phyloP scores from a whole-genome alignment of 2,888 invertebrate species.

The Himalopsyche tibetana region DNA sequence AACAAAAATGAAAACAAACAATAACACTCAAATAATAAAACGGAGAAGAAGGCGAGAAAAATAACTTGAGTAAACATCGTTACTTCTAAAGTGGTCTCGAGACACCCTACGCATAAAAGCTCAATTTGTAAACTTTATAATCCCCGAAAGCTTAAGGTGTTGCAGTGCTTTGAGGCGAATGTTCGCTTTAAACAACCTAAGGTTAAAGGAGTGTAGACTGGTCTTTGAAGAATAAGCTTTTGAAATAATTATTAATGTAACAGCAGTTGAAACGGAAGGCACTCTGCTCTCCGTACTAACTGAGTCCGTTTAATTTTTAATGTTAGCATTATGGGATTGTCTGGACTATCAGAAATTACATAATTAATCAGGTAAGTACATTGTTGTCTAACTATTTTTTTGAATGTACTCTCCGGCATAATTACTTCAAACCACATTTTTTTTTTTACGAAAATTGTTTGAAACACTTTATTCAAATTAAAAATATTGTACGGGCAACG shows the following conservation, averaged over 20 bases:
- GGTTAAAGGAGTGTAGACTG: slow-evolving; percentile 38
- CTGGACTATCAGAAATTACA: slow-evolving; percentile 16
- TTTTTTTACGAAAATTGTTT: too few relatives aligned
- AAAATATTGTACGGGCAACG: too few relatives aligned
- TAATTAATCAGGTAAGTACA: neutral
- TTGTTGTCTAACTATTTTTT: slow-evolving; percentile 27
- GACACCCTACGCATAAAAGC: slow-evolving; percentile 62
- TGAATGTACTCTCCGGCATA: too few relatives aligned
- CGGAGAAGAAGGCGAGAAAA: slow-evolving; percentile 53
- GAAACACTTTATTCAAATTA: too few relatives aligned
- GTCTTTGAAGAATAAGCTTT: slow-evolving; percentile 40
- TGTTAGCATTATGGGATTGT: slow-evolving; percentile 29
- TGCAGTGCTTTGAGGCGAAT: slow-evolving; percentile 56
- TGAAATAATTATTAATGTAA: slow-evolving; percentile 40
- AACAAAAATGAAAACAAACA: slow-evolving; percentile 54
- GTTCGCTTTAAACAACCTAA: slow-evolving; percentile 41
- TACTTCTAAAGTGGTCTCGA: slow-evolving; percentile 62
- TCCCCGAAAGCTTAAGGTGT: slow-evolving; percentile 62
- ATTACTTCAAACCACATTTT: too few relatives aligned
- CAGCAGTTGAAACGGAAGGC: slow-evolving; percentile 23
- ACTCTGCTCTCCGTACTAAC: slow-evolving; percentile 26
- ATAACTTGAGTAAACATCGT: slow-evolving; percentile 60
- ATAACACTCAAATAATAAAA: slow-evolving; percentile 57
- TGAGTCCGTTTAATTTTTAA: slow-evolving; percentile 18
- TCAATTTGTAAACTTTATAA: slow-evolving; percentile 65